A percentile compares a stretch with the other conserved stretches of the same genome.
Evolutionary conservation across 2,888 invertebrate species (phyloP).

Genomic region (Macrosiphum euphorbiae): DNA sequence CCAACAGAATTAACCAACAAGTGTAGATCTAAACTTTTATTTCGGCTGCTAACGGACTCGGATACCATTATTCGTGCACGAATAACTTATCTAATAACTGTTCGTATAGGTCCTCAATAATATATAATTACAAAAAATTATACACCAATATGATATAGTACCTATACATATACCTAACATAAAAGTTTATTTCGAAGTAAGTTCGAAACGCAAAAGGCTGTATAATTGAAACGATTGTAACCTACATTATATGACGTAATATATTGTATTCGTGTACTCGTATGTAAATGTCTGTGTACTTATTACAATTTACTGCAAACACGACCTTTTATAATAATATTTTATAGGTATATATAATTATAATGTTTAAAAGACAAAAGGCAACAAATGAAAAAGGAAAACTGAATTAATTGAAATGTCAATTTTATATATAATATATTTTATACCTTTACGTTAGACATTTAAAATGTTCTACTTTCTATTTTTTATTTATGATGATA

Average conservation of each 20-base stretch:
- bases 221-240: conserved; percentile 5
- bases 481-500: not conserved
- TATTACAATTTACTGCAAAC: not conserved
- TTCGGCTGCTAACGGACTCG: not conserved
- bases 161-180: not conserved
- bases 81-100: not conserved
- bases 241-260: not conserved
- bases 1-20: not conserved
- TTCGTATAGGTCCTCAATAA: not conserved
- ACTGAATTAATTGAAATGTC: not conserved
- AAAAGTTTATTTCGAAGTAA: not conserved
- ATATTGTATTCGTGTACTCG: not conserved
- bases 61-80: no score
- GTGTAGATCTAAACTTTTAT: not conserved
- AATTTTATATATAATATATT: not conserved
- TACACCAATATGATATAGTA: not conserved
- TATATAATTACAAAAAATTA: not conserved
- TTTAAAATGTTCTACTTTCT: not conserved
- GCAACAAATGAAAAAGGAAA: not conserved
- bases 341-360: not conserved
- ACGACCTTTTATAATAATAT: not conserved
- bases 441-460: not conserved
- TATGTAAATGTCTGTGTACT: not conserved
- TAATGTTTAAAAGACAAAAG: not conserved
- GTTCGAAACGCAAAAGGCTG: not conserved